Base-by-base conservation (phyloP, 2,888 invertebrate species). In the Acronicta leporina region DNA sequence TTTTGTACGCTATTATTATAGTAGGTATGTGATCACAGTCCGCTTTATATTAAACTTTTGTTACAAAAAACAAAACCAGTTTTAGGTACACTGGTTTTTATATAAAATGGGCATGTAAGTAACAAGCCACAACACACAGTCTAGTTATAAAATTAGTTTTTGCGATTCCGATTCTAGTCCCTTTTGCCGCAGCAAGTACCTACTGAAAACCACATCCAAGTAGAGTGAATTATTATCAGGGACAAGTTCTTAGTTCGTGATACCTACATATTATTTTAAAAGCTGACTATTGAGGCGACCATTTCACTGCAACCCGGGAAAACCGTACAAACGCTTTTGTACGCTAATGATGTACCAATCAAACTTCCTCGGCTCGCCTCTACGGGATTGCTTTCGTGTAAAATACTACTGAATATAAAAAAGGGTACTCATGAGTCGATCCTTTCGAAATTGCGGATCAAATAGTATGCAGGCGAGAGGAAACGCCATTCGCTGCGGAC, bases 401-500 rank as follows among this genome's bases (percentile, higher is more conserved):
- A 44, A 71, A 62, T 44, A 44, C 7, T 33, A 41, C 40, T 58
- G 52, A 66, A 63, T 66, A 63, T 58, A 66, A 63, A 70, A 63
- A 47, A 53, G 42, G 41, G 49, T 55, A 54, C 38, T 60, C 50
- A 44, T 52, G 50, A 51, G 40, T 42, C 41, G 55, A 68, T 67
- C 61, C 55, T 45, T 58, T 54, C 47, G 57, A 68, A 75, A 78
- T 69, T 68, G 57, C 61, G 52, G 60, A 73, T 69, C 65, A 65
- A 74, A 72, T 55, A 52, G 57, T 48, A 59, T 49, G 45, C 60
- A 49, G 66, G 66, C 44, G 67, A 50, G 62, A 70, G 77, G 78
- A 83, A 82, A 70, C 70, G 65, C 53, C 72, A 69, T 64, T 63
- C 63, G 66, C 64, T 62, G 67, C 72, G 63, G 64, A 78, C 75